Evolutionary conservation across 2,888 invertebrate genomes (phyloP), one percentile per base, ranked within the genome.

Genomic region (Diarsia rubi): DNA sequence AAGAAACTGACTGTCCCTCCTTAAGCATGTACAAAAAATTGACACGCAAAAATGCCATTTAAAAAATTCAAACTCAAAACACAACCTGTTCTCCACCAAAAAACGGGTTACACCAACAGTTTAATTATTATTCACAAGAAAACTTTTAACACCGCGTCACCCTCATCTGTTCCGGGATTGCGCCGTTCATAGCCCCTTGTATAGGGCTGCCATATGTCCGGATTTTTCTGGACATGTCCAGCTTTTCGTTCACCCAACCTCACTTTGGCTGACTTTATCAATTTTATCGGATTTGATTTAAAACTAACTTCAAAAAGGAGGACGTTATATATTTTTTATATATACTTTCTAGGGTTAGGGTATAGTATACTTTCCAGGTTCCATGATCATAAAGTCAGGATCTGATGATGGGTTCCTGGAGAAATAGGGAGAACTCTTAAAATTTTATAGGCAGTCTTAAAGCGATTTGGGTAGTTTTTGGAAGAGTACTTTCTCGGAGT

Each of bases 131-230:
- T 42, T 49, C 54, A 64, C 5, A 49, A 80, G 57, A 19, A 0
- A 31, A 64, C 49, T 37, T 64, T 27, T 45, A 45, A 67, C 57
- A 27, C 24, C 31, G 27, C 12, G 31, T 73, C 47, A 60, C 69
- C 44, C 49, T 27, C 63, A 65, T 69, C 49, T 64, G 54, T 31
- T n/a, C n/a, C 24, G 24, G 27, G 16, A 62, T 69, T 62, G 45
- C 65, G 42, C 57, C 49, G 59, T 78, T 47, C 16, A 65, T 45
- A 42, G 59, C 45, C 67, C 37, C 54, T 37, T n/a, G 31, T 78
- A 69, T n/a, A 60, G 1, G n/a, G 60, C n/a, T n/a, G 5, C 60
- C 60, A 60, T 14, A 5, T 2, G 9, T 60, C 21, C 12, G 5
- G 60, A 60, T 6, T 37, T 60, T 21, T 21, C 37, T 5, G 37